Evolutionary conservation across 2,797 vertebrate species (phyloP).

Genomic region (Enteromius viviparus): DNA sequence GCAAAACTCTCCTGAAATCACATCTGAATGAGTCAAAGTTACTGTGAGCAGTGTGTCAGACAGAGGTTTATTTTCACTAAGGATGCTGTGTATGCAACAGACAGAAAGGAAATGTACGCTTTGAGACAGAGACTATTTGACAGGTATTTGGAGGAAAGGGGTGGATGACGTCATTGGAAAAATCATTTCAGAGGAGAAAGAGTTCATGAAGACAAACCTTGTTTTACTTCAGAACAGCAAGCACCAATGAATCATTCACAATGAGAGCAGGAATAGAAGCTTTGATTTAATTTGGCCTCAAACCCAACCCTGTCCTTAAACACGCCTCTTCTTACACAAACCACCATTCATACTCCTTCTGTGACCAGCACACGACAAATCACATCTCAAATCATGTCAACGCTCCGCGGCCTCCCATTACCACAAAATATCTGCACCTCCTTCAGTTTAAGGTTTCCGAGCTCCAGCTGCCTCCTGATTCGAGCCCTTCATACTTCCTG

Average conservation of each 20-base stretch:
- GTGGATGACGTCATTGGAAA: neutral
- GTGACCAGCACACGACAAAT: neutral
- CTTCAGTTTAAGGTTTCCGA: constrained; percentile 7
- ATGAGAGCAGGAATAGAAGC: neutral
- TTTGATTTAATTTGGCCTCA: neutral
- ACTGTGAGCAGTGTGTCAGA: too few species aligned
- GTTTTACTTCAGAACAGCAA: neutral
- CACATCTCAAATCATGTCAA: constrained; percentile 14
- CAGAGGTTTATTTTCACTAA: neutral
- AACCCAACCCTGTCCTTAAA: neutral
- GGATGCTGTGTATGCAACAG: neutral
- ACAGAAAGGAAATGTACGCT: neutral
- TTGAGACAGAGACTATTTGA: neutral
- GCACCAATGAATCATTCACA: neutral
- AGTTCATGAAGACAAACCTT: neutral
- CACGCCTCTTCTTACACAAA: neutral
- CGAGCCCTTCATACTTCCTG: neutral
- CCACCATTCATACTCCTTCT: constrained; percentile 21
- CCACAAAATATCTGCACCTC: neutral
- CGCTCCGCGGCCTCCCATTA: neutral
- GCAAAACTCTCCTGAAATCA: neutral
- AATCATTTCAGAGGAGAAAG: neutral
- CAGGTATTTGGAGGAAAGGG: neutral
- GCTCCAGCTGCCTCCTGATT: constrained; percentile 14
- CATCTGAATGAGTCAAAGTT: neutral